These are phyloP conservation scores for Poecilia velifera DNA, from an alignment of 2,797 vertebrate species.

Conservation along the genomic window DNA sequence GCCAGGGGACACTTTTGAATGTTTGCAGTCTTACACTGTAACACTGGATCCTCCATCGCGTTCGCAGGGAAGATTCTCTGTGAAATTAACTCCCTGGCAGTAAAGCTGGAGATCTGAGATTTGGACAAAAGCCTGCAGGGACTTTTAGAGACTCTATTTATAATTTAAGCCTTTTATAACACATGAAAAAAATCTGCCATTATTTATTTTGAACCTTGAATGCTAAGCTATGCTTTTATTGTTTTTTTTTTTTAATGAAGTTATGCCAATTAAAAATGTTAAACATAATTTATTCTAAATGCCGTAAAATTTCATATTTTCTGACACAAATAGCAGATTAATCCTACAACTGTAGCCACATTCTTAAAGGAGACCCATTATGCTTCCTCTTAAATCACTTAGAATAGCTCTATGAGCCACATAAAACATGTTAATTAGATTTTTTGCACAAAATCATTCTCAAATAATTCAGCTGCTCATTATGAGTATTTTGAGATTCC, in stretches of 20 bases:
- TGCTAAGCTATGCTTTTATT: neutral
- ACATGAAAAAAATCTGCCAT: neutral
- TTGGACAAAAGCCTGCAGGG: slow-evolving; percentile 14
- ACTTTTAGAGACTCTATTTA: slow-evolving; percentile 1
- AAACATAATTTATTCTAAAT: neutral
- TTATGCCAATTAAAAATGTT: no score
- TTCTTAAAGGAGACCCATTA: neutral
- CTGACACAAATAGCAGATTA: neutral
- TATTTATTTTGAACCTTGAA: neutral
- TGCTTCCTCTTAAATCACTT: no score
- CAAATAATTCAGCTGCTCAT: no score
- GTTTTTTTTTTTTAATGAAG: neutral
- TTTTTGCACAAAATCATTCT: no score
- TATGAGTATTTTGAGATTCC: no score
- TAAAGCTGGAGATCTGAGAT: slow-evolving; percentile 14
- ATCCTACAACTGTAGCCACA: neutral
- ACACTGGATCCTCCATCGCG: slow-evolving; percentile 41
- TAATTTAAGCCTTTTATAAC: slow-evolving; percentile 15
- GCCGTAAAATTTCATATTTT: neutral
- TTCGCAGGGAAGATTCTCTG: slow-evolving; percentile 32
- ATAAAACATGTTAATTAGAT: no score
- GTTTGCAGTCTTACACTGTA: slow-evolving; percentile 55
- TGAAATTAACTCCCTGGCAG: slow-evolving; percentile 45
- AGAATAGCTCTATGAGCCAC: no score
- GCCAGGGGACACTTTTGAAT: slow-evolving; percentile 65